A percentile compares a stretch with the other conserved stretches of the same genome.
Conservation (phyloP, 2,113 vertebrate genomes). For the Semnornis frantzii region DNA sequence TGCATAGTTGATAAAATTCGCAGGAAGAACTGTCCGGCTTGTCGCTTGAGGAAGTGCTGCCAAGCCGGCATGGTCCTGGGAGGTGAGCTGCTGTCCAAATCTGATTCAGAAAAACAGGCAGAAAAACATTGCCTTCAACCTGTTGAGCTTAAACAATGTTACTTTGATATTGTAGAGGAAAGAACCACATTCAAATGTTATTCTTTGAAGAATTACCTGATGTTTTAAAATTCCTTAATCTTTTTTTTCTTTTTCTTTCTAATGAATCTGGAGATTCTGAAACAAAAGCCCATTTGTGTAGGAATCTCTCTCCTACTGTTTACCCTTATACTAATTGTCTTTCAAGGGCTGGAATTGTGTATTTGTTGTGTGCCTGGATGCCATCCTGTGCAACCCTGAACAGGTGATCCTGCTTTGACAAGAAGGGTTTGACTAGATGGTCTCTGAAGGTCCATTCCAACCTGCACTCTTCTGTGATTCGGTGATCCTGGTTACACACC, state of each 20-base stretch:
- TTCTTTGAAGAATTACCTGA: not conserved
- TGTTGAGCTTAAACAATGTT: not conserved
- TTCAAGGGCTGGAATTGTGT: not conserved
- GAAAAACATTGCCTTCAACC: not conserved
- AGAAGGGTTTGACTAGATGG: no score
- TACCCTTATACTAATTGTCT: not conserved
- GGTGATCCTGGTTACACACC: not conserved
- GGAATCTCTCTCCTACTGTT: not conserved
- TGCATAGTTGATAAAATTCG: constrained; percentile 99
- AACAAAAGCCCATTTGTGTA: not conserved
- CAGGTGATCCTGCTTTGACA: no score
- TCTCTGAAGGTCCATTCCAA: no score
- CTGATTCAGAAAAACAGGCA: not conserved
- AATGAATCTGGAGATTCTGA: not conserved
- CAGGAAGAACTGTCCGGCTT: constrained; percentile 96
- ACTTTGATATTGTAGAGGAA: not conserved
- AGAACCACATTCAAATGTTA: not conserved
- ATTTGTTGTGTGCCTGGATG: not conserved
- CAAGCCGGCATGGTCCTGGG: constrained; percentile 98
- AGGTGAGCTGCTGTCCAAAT: constrained; percentile 79
- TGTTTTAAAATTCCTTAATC: not conserved
- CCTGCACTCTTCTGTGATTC: no score
- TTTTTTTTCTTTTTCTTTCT: not conserved
- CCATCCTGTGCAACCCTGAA: no score
- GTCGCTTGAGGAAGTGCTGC: constrained; percentile 95